Percentiles rank a stretch among this genome's conserved stretches.
These are phyloP conservation scores for Tachuris rubrigastra DNA, from an alignment of 2,113 vertebrate genomes.

Conservation along the genomic window DNA sequence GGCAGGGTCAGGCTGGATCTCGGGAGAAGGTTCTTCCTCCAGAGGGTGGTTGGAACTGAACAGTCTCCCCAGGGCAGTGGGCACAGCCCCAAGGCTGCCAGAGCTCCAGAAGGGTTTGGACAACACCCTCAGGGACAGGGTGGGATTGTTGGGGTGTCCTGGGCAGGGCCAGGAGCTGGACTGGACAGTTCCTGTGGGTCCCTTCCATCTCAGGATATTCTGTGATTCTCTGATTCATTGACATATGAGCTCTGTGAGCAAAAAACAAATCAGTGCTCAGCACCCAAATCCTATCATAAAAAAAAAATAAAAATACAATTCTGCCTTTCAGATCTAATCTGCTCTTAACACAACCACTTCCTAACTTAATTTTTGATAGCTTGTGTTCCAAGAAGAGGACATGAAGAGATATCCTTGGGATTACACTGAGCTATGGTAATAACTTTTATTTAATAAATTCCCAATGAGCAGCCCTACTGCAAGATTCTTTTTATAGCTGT, in stretches of 20 bases:
- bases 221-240: not conserved
- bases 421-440: not conserved
- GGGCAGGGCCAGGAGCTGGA: not conserved
- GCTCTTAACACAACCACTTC: not conserved
- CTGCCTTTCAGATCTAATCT: not conserved
- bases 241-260: fast-evolving
- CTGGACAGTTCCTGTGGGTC: fast-evolving
- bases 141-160: not conserved
- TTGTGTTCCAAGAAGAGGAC: not conserved
- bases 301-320: not conserved
- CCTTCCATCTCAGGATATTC: not conserved
- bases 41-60: not conserved
- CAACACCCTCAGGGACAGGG: fast-evolving
- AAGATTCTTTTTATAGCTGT: not conserved
- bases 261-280: not conserved
- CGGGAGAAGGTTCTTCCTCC: not conserved
- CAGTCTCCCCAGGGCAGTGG: not conserved
- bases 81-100: fast-evolving
- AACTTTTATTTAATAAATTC: slow-evolving; percentile 25
- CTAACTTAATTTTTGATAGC: not conserved
- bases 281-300: not conserved
- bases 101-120: fast-evolving
- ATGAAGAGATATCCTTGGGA: not conserved
- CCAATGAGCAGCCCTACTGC: not conserved
- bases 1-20: fast-evolving